Base-by-base conservation (phyloP, 2,113 vertebrate genomes). In the Oreotrochilus melanogaster region DNA sequence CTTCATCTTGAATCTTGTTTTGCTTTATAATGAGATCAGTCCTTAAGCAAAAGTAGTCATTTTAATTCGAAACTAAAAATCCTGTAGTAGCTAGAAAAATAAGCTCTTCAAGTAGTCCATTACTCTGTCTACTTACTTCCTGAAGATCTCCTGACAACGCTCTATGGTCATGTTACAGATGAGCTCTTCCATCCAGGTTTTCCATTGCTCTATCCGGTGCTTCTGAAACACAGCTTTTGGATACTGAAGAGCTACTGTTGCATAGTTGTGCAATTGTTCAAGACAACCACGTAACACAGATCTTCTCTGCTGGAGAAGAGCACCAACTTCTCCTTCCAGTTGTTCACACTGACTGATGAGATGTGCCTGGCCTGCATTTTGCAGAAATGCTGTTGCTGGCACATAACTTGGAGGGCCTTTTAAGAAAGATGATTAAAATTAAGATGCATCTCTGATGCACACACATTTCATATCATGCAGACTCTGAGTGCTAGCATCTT, bases 331-430 rank as follows among this genome's bases (percentile, higher is more conserved):
- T 2, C 98, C 99, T 94, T 99, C 99, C 58, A 99, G 97, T 19
- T 98, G 98, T 37, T 99, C 99, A 17, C 99, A 99, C 92, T 99
- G 99, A 94, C 98, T 99, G 91, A 99, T 99, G 2, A 99, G 97
- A 90, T 99, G 99, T 19, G 99, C 99, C 97, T 99, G 99, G 60
- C 99, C 99, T 6, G 99, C 99, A 4, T 99, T 99, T 89, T 99
- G 99, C 74, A 99, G 97, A 95, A 99, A 99, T 11, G 99, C 98
- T 31, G 99, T 99, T 14, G 99, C 99, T 33, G 99, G 99, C 10
- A 99, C 99, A 1, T 99, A 99, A 96, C 99, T 99, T 6, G 99
- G 99, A n/a, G 99, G 99, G 91, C 99, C 99, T 99, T 97, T 65
- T n/a, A 65, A 79, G 76, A 82, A 83, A 97, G 71, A 75, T 5